Evolutionary conservation across 1,140 invertebrate genomes (phyloP).

Genomic region (Philopotamus ludificatus): DNA sequence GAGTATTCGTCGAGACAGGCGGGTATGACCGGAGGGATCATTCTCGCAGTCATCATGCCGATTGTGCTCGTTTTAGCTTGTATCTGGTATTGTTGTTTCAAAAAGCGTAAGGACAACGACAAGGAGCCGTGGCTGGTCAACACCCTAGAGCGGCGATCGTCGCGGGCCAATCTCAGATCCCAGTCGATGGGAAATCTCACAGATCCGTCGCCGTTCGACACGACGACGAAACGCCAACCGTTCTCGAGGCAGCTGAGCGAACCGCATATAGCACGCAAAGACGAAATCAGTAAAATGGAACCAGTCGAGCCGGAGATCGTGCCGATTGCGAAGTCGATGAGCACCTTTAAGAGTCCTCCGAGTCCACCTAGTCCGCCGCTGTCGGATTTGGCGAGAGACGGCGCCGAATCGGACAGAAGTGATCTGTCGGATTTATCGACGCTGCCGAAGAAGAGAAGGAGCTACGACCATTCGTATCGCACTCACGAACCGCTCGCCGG

Average conservation of each 20-base stretch:
- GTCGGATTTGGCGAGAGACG: constrained; percentile 44
- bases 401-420: constrained; percentile 32
- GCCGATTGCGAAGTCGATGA: background rate
- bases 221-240: constrained; percentile 3
- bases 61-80: constrained; percentile 71
- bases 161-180: constrained; percentile 57
- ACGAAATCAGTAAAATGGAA: background rate
- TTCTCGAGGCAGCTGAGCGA: constrained; percentile 36
- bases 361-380: background rate
- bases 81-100: constrained; percentile 63
- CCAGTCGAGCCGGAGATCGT: background rate
- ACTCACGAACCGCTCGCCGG: constrained; percentile 79
- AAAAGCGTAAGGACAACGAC: constrained; percentile 50
- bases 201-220: constrained; percentile 47
- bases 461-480: constrained; percentile 76
- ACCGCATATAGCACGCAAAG: constrained; percentile 19
- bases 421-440: constrained; percentile 41
- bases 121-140: constrained; percentile 47
- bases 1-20: constrained; percentile 59
- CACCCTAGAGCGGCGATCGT: constrained; percentile 53
- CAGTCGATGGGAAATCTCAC: constrained; percentile 55
- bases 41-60: constrained; percentile 74
- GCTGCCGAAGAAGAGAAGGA: constrained; percentile 61
- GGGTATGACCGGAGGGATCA: constrained; percentile 68
- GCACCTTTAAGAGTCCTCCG: constrained; percentile 14